Base-by-base conservation (phyloP, 2,888 invertebrate species). In the Lasioglossum oenotherae region DNA sequence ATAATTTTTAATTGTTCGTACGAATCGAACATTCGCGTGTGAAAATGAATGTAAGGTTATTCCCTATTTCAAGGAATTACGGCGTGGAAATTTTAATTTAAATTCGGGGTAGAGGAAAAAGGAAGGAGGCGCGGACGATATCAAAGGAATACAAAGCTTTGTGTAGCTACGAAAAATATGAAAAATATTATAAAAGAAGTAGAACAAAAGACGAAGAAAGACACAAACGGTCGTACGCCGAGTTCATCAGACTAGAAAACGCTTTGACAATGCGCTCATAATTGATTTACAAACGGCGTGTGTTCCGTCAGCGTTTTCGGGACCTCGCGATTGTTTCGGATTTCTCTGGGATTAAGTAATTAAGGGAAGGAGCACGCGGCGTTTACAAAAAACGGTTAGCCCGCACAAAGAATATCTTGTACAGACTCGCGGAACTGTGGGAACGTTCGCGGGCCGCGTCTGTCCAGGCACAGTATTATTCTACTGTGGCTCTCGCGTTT, bases 281-380 rank as follows among this genome's bases (percentile, higher is more conserved):
- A 89, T 87, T 86, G 60, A 81, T 87, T 80, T 84, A 81, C 75
- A 87, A 84, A 87, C 85, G 83, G 8, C 14, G 67, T 19, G 41
- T 23, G 44, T 49, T 41, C 60, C 0, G 35, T n/a, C 14, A 2
- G 23, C n/a, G n/a, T 69, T 27, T 67, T 27, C 46, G 64, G 67
- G 78, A 73, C 67, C 77, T 60, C 44, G 71, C 67, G 75, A 82
- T 77, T 85, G 67, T 82, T 78, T 80, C 71, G 31, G 77, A 35
- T 57, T 77, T 49, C 44, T 77, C 74, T 16, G 38, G 53, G 71
- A 72, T 49, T 38, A 73, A 53, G 67, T 81, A 82, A 82, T 82
- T 85, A 85, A 57, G 44, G 67, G 69, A 67, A 74, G 79, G 73
- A 69, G 2, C 49, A 78, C 35, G 53, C 12, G 67, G 19, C 19